Conservation (phyloP, 2,113 vertebrate species). For the Muntiacus muntjak region DNA sequence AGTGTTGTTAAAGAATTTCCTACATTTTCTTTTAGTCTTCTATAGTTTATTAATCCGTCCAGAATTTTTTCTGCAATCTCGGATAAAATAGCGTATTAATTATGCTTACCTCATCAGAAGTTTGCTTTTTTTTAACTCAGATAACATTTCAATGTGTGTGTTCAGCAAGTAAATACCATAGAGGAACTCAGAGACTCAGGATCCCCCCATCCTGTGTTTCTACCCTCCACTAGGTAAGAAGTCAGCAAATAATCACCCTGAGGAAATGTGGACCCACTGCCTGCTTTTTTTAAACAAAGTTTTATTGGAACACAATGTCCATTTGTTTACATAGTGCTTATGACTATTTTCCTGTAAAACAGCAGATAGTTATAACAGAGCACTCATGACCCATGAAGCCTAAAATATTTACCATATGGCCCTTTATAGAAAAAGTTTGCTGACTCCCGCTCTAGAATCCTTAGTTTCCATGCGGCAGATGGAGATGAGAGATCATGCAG, state of each 20-base stretch:
- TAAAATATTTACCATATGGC: background rate
- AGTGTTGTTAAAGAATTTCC: background rate
- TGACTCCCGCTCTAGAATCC: background rate
- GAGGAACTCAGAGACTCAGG: background rate
- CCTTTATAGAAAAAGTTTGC: background rate
- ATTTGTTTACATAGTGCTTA: background rate
- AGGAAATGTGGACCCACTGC: background rate
- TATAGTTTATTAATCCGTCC: background rate
- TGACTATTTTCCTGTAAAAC: background rate
- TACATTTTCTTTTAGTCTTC: background rate
- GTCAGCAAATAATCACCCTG: background rate
- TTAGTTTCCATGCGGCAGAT: background rate
- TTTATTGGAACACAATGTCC: conserved; percentile 1
- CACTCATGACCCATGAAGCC: background rate
- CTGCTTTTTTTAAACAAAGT: background rate
- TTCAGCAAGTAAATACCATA: background rate
- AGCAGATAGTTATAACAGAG: background rate
- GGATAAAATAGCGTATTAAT: background rate
- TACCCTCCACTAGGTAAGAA: background rate
- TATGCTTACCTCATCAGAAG: background rate
- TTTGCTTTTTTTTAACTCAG: background rate
- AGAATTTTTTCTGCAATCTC: background rate
- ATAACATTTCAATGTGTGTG: background rate
- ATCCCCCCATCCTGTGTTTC: background rate
- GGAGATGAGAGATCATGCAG: background rate